A percentile compares a stretch with the other conserved stretches of the same genome.
Conservation (phyloP, 2,888 invertebrate genomes). For the Hirtodrosophila trivittata region DNA sequence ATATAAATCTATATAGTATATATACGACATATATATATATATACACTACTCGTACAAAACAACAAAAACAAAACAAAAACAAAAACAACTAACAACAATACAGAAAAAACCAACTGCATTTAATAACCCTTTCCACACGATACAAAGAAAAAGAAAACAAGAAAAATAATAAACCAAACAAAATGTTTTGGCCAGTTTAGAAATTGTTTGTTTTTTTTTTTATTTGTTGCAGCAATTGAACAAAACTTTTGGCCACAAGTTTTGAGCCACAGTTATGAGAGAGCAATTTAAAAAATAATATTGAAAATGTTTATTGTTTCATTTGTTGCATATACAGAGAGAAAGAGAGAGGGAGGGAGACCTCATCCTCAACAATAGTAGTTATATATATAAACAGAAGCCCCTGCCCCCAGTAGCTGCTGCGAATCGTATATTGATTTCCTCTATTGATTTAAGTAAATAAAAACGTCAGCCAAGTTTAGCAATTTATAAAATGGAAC, state of each 20-base stretch:
- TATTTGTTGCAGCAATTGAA: slow-evolving; percentile 9
- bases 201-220: slow-evolving; percentile 21
- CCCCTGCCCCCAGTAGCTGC: no score
- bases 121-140: slow-evolving; percentile 62
- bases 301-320: slow-evolving; percentile 50
- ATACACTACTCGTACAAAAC: slow-evolving; percentile 45
- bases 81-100: slow-evolving; percentile 14
- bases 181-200: slow-evolving; percentile 30
- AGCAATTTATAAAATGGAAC: slow-evolving; percentile 38
- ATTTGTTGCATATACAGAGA: slow-evolving; percentile 44
- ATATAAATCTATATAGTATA: slow-evolving; percentile 21
- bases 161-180: no score
- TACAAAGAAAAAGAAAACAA: slow-evolving; percentile 27
- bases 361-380: not conserved
- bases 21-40: slow-evolving; percentile 14
- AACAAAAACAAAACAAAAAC: slow-evolving; percentile 27
- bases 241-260: slow-evolving; percentile 19
- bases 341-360: not conserved
- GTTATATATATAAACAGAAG: slow-evolving; percentile 21
- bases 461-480: slow-evolving; percentile 50
- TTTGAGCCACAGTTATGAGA: slow-evolving; percentile 52
- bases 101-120: slow-evolving; percentile 66
- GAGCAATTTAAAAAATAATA: slow-evolving; percentile 48
- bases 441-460: slow-evolving; percentile 35
- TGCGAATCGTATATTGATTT: slow-evolving; percentile 26